A percentile compares a stretch with the other conserved stretches of the same genome.
Conservation (phyloP, 1,140 invertebrate species). For the Luehdorfia chinensis region DNA sequence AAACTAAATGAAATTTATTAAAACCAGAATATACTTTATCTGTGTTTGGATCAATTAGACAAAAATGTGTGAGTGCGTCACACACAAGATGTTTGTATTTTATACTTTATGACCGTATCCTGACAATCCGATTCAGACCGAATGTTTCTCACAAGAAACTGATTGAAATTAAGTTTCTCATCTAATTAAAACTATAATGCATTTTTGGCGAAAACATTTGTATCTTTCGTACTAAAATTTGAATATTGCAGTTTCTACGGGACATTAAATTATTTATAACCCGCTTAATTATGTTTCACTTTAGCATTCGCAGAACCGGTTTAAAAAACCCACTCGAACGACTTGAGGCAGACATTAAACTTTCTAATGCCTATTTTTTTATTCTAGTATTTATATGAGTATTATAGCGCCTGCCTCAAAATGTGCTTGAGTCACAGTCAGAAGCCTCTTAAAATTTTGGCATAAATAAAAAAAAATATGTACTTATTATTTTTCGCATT, state of each 20-base stretch:
- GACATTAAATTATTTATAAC: slow-evolving; percentile 15
- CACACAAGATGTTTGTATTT: too few species aligned
- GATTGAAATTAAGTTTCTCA: too few species aligned
- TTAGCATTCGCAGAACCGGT: slow-evolving; percentile 21
- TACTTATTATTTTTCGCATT: too few species aligned
- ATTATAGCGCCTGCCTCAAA: slow-evolving; percentile 15
- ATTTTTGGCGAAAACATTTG: neutral
- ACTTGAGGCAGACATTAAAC: slow-evolving; percentile 16
- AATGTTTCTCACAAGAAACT: too few species aligned
- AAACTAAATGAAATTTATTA: too few species aligned
- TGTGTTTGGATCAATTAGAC: too few species aligned
- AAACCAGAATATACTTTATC: too few species aligned
- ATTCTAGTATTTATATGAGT: slow-evolving; percentile 13
- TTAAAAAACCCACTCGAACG: slow-evolving; percentile 18
- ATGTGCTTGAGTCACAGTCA: slow-evolving; percentile 11
- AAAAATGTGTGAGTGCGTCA: too few species aligned
- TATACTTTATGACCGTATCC: too few species aligned
- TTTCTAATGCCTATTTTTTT: slow-evolving; percentile 24
- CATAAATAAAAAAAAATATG: slow-evolving; percentile 10
- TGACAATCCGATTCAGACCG: too few species aligned
- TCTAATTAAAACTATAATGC: too few species aligned
- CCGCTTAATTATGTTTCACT: slow-evolving; percentile 21
- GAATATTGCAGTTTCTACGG: slow-evolving; percentile 9
- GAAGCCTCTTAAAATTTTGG: slow-evolving; percentile 6
- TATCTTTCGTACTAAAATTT: neutral